These are phyloP conservation scores for Yasuhikotakia modesta DNA, from an alignment of 2,797 vertebrate genomes.

Conservation along the genomic window DNA sequence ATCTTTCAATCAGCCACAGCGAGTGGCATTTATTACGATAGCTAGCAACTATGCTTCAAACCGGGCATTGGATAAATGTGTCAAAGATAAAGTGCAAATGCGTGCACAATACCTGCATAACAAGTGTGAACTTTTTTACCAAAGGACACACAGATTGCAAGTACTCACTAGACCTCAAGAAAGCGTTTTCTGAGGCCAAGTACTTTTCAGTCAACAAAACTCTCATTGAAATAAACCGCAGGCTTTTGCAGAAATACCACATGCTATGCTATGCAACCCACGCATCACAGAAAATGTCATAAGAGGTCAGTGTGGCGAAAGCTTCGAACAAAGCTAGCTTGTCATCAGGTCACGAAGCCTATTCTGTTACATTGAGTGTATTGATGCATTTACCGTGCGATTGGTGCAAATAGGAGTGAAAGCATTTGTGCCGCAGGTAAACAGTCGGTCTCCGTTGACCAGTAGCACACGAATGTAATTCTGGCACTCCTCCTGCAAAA, in stretches of 20 bases:
- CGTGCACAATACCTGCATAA: conserved; percentile 18
- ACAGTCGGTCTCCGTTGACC: conserved; percentile 89
- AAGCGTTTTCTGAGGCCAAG: conserved; percentile 24
- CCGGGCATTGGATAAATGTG: neutral
- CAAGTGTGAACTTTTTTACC: conserved; percentile 16
- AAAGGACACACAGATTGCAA: neutral
- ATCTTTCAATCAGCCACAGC: conserved; percentile 32
- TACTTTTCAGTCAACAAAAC: conserved; percentile 16
- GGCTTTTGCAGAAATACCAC: conserved; percentile 39
- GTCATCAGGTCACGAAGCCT: conserved; percentile 10
- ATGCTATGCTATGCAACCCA: conserved; percentile 43
- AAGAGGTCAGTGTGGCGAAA: conserved; percentile 12
- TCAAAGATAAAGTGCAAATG: conserved; percentile 31
- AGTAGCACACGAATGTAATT: conserved; percentile 97
- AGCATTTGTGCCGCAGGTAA: conserved; percentile 95
- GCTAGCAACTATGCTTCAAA: neutral
- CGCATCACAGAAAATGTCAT: conserved; percentile 1
- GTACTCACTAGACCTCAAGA: conserved; percentile 18
- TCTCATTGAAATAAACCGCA: conserved; percentile 40
- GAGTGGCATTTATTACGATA: conserved; percentile 29
- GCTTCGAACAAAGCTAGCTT: neutral
- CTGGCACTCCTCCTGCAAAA: conserved; percentile 93
- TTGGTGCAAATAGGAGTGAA: conserved; percentile 98
- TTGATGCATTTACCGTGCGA: conserved; percentile 79
- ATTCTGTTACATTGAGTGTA: neutral